Percentiles rank a stretch among this genome's conserved stretches.
These are phyloP conservation scores for Holotrichia oblita DNA, from an alignment of 1,140 invertebrate species.

Conservation along the genomic window DNA sequence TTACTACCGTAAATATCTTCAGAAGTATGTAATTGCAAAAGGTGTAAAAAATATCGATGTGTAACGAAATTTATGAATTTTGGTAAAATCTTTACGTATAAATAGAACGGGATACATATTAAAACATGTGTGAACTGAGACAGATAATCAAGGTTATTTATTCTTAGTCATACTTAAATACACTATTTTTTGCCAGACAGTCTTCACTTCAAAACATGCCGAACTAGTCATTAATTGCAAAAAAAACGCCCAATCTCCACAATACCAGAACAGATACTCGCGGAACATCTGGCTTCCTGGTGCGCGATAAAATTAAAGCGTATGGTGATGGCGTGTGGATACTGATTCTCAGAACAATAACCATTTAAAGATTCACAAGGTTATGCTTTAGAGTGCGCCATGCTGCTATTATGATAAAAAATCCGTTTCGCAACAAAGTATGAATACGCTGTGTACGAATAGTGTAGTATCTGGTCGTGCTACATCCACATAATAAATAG, in stretches of 20 bases:
- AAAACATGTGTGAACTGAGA: no score
- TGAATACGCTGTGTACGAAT: background rate
- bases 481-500: no score
- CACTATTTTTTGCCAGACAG: background rate
- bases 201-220: background rate
- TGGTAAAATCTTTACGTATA: no score
- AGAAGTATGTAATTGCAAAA: no score
- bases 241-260: constrained; percentile 4
- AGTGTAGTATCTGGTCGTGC: no score
- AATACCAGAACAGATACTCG: background rate
- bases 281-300: constrained; percentile 21
- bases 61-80: no score
- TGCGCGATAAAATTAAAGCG: constrained; percentile 26
- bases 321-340: constrained; percentile 20
- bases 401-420: constrained; percentile 28
- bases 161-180: background rate
- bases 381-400: background rate
- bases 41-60: no score
- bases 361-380: constrained; percentile 30
- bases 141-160: no score
- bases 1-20: no score
- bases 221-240: constrained; percentile 10
- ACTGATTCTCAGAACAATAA: constrained; percentile 30
- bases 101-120: no score
- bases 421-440: background rate